These are phyloP conservation scores for Labia minor DNA, from an alignment of 2,888 invertebrate genomes.

Conservation along the genomic window DNA sequence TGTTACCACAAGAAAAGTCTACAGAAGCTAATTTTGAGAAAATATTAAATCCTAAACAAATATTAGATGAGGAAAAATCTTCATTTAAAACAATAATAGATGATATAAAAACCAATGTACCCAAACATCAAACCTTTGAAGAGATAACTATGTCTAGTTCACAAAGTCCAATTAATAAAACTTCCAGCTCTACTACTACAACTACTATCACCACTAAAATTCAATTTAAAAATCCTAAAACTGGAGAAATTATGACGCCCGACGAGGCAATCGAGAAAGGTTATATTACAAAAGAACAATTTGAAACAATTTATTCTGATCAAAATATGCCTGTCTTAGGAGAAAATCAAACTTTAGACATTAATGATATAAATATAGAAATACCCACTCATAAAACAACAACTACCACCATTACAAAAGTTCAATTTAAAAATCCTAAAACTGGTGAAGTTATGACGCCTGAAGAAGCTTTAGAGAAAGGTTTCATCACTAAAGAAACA, in stretches of 20 bases:
- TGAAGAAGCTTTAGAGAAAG: constrained; percentile 47
- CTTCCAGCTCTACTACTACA: constrained; percentile 30
- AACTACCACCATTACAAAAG: not conserved
- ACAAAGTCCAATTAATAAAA: no score
- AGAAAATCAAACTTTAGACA: no score
- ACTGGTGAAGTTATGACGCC: constrained; percentile 46
- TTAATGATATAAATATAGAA: no score
- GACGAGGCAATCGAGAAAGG: constrained; percentile 49
- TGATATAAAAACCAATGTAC: no score
- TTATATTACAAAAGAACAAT: constrained; percentile 43
- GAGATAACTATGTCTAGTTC: no score
- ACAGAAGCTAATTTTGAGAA: no score
- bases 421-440: constrained; percentile 45
- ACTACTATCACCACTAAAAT: not conserved
- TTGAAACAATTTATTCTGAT: constrained; percentile 22
- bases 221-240: constrained; percentile 35
- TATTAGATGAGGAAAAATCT: no score
- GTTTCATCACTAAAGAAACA: constrained; percentile 44
- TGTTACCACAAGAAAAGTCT: constrained; percentile 52
- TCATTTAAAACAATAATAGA: no score
- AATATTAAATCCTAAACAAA: no score
- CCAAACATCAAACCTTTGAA: no score
- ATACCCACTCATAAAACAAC: not conserved
- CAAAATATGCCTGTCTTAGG: no score
- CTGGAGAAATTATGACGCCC: constrained; percentile 45